phyloP scores from a whole-genome alignment of 2,113 vertebrate genomes.

The Rhinolophus sinicus region DNA sequence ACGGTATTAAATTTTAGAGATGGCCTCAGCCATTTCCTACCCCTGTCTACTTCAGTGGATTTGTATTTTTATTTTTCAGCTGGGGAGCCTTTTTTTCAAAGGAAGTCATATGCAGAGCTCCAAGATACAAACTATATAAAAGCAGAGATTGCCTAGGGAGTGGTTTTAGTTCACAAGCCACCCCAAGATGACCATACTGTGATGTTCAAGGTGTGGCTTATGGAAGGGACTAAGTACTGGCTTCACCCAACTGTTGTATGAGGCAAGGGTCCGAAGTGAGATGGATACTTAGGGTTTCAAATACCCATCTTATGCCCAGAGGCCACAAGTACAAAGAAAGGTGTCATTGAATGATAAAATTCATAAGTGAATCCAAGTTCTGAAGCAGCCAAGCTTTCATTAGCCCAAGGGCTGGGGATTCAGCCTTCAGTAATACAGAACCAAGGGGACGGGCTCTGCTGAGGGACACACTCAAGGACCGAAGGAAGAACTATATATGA shows the following conservation, averaged over 20 bases:
- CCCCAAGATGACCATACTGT: neutral
- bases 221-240: neutral
- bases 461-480: neutral
- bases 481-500: neutral
- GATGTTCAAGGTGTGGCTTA: neutral
- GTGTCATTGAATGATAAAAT: neutral
- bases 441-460: neutral
- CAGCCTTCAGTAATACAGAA: neutral
- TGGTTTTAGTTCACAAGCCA: neutral
- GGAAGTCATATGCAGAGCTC: neutral
- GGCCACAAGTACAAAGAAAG: conserved; percentile 8
- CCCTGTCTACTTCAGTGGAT: neutral
- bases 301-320: neutral
- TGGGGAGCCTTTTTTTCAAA: neutral
- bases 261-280: conserved; percentile 18
- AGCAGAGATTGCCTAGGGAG: neutral
- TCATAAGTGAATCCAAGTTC: conserved; percentile 10
- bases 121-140: neutral
- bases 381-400: neutral
- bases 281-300: conserved; percentile 6
- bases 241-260: neutral
- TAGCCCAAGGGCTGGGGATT: neutral
- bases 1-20: conserved; percentile 28
- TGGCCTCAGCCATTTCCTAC: neutral
- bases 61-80: conserved; percentile 39